phyloP scores from a whole-genome alignment of 2,797 vertebrate species.

The Crenichthys baileyi region DNA sequence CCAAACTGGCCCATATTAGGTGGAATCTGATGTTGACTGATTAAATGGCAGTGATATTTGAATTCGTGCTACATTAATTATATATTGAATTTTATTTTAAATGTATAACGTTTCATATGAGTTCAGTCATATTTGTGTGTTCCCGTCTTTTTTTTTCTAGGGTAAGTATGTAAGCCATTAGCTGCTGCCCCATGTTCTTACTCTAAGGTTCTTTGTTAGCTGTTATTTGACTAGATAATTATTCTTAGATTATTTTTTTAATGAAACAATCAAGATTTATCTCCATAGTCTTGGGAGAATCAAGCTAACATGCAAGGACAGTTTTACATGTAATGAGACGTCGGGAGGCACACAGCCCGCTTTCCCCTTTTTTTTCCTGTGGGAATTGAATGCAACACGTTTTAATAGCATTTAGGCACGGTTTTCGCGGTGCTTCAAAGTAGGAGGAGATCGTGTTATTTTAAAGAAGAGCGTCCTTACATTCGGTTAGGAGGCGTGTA shows the following conservation, averaged over 20 bases:
- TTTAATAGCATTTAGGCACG: constrained; percentile 36
- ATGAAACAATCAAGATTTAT: background rate
- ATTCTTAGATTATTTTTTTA: background rate
- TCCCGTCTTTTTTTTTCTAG: no score
- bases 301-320: background rate
- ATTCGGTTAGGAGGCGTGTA: constrained; percentile 2
- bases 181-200: no score
- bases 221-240: no score
- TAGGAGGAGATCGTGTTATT: background rate
- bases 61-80: background rate
- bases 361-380: constrained; percentile 18
- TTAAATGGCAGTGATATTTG: background rate
- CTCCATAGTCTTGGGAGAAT: background rate
- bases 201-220: no score
- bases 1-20: background rate
- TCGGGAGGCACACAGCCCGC: background rate
- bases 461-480: constrained; percentile 2
- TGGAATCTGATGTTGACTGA: background rate
- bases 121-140: no score
- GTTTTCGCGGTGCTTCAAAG: constrained; percentile 13
- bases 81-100: background rate
- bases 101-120: background rate
- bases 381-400: constrained; percentile 41
- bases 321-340: background rate
- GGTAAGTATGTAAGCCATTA: no score